Conservation (phyloP, 2,113 vertebrate genomes). For the Buteo buteo region DNA sequence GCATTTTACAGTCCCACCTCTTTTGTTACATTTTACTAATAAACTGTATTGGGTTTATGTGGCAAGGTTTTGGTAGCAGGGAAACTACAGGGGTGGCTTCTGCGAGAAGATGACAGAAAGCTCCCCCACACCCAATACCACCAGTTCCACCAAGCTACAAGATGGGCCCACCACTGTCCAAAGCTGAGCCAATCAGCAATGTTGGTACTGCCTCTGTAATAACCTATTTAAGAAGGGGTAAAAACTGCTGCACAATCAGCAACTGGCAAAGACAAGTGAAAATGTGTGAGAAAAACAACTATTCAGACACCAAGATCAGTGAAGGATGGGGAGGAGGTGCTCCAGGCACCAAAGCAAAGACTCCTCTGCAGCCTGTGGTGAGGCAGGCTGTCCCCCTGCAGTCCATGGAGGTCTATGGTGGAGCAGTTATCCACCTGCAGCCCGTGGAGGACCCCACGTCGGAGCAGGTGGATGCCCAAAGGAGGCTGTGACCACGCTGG, state of each 20-base stretch:
- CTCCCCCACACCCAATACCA: background rate
- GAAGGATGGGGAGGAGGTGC: background rate
- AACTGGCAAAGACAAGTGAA: background rate
- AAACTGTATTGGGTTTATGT: background rate
- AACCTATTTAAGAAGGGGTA: background rate
- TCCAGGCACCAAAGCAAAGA: background rate
- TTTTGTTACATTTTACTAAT: background rate
- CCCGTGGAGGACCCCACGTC: accelerated
- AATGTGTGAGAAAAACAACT: background rate
- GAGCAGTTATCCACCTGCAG: background rate
- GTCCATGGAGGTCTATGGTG: background rate
- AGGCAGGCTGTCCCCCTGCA: background rate
- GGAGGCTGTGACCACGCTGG: accelerated
- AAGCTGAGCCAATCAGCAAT: background rate
- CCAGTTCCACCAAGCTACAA: background rate
- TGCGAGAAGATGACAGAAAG: background rate
- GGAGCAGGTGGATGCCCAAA: background rate
- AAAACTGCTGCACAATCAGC: background rate
- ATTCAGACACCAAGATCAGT: background rate
- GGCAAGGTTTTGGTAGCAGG: background rate
- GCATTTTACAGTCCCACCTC: background rate
- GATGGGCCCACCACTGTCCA: accelerated
- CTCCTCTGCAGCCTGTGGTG: background rate
- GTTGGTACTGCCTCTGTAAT: background rate
- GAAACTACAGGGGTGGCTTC: background rate